Percentiles rank a stretch among this genome's conserved stretches.
Conservation (phyloP, 2,888 invertebrate genomes). For the Scaptomyza tumidula region DNA sequence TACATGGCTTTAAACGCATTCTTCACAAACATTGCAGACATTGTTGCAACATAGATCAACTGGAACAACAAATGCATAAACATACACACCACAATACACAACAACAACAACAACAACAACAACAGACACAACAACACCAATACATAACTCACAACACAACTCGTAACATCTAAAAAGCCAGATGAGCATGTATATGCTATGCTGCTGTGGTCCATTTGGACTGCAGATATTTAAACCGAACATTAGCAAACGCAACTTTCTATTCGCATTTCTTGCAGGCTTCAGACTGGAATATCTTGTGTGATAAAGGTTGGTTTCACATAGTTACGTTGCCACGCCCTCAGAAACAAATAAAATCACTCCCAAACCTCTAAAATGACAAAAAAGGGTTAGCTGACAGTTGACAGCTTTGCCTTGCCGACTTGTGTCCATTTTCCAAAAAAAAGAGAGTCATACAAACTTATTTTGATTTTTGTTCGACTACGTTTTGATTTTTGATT, state of each 20-base stretch:
- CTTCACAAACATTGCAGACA: constrained; percentile 54
- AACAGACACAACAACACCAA: not conserved
- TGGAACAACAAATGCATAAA: constrained; percentile 37
- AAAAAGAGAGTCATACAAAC: not conserved
- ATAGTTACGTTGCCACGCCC: constrained; percentile 48
- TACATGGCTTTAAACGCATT: constrained; percentile 62
- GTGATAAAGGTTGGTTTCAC: constrained; percentile 83
- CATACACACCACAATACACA: constrained; percentile 11
- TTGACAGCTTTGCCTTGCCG: no score
- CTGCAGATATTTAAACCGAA: constrained; percentile 53
- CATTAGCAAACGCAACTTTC: constrained; percentile 72
- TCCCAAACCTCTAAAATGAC: not conserved
- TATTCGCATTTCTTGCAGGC: constrained; percentile 81
- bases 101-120: not conserved
- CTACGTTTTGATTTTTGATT: not conserved
- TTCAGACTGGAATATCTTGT: constrained; percentile 83
- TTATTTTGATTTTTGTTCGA: not conserved
- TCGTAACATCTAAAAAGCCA: constrained; percentile 22
- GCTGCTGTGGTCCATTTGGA: constrained; percentile 52
- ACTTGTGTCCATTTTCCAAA: not conserved
- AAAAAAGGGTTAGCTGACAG: not conserved
- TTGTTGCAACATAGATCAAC: constrained; percentile 41
- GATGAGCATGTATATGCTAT: constrained; percentile 60
- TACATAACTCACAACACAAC: constrained; percentile 15
- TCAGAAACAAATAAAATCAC: constrained; percentile 5